These are phyloP conservation scores for Dicentrarchus labrax DNA, from an alignment of 2,113 vertebrate species.

Conservation along the genomic window DNA sequence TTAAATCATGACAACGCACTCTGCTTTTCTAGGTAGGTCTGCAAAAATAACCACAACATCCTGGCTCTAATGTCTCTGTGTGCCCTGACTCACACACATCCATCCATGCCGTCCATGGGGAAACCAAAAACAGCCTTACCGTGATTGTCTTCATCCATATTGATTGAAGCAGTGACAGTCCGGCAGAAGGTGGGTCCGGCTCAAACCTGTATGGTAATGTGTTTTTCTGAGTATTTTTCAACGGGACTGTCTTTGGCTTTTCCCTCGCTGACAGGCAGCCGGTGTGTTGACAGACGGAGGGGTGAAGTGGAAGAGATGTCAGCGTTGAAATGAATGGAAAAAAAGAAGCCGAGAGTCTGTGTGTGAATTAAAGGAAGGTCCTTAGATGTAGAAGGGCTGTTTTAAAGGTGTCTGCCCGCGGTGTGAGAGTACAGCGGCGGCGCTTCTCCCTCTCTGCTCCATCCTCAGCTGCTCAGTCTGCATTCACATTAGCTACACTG, in stretches of 20 bases:
- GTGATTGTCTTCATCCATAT: conserved; percentile 85
- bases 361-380: not conserved
- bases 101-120: conserved; percentile 38
- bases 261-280: conserved; percentile 31
- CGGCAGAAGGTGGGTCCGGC: conserved; percentile 46
- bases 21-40: not conserved
- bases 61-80: conserved; percentile 26
- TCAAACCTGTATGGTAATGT: conserved; percentile 26
- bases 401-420: conserved; percentile 31
- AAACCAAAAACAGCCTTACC: conserved; percentile 35
- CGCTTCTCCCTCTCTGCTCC: conserved; percentile 54
- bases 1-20: conserved; percentile 3
- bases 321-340: not conserved
- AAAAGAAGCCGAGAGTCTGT: not conserved
- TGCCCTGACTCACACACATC: conserved; percentile 22
- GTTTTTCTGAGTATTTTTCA: not conserved
- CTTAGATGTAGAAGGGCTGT: not conserved
- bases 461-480: conserved; percentile 71
- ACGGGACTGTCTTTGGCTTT: not conserved
- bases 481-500: conserved; percentile 59
- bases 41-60: conserved; percentile 35
- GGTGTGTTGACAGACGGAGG: conserved; percentile 50
- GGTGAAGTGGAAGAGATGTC: conserved; percentile 44
- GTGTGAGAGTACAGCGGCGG: conserved; percentile 23
- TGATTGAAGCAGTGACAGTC: conserved; percentile 25